Evolutionary conservation across 2,113 vertebrate genomes (phyloP), one percentile per base, ranked within the genome.

Genomic region (Meriones unguiculatus): DNA sequence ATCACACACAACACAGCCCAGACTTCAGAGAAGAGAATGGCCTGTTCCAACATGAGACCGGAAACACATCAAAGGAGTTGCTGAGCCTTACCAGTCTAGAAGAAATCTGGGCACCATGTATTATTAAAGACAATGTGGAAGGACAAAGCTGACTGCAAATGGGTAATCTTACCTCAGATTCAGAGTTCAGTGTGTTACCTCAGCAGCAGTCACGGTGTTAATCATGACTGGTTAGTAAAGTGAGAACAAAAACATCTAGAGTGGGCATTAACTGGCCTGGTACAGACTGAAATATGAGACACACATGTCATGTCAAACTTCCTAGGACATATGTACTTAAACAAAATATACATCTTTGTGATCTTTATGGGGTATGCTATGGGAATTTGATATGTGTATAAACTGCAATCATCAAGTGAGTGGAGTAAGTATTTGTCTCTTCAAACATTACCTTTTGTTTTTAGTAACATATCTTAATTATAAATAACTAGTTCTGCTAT

Each of bases 11-110:
- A 87, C 46, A 57, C 7, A 77, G 32, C 15, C 20, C 93, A 88
- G n/a, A 67, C 22, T 57, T 35, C 8, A 28, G 32, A 82, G 93
- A 93, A 93, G 32, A 67, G 14, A 8, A 93, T 52, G 62, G 46
- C 12, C 6, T 84, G 15, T 15, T 90, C 41, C 46, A 78, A 7
- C 13, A 18, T 78, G 38, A 95, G 76, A 84, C 0, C 94, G 8
- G 18, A 94, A 87, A 94, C 64, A 93, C 7, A 88, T 46, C 25
- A 89, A 85, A 96, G 15, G n/a, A 30, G 54, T 6, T 95, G n/a
- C 46, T 78, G 41, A 84, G 91, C 54, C 59, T 69, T 35, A 14
- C 90, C 35, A 35, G 22, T 65, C 38, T 82, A 15, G 54, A 92
- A 92, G 50, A 91, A 82, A 80, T 87, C 22, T 89, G 28, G 64